Base-by-base conservation (phyloP, 2,888 invertebrate species). In the Psococerastis gibbosa region DNA sequence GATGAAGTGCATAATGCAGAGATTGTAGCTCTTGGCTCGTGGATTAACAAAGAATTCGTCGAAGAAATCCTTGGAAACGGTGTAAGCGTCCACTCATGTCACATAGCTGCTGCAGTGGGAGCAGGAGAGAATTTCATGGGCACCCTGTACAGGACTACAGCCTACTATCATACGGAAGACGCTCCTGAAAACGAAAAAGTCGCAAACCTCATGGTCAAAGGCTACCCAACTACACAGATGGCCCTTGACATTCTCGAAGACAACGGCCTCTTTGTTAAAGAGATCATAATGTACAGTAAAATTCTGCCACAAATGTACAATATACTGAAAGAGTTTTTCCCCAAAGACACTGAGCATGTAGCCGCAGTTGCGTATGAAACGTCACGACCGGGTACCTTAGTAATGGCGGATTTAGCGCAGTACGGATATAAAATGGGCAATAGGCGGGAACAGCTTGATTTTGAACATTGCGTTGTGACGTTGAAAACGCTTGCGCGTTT, bases 381-480 rank as follows among this genome's bases (percentile, higher is more conserved):
- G 16, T 4, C 4, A 3, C 5, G 6, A 3, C 33, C 33, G 9
- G 17, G 17, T 17, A 33, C 33, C 9, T 20, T 59, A 2, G 50
- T 58, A 3, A 27, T 59, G 42, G 57, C 57, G 42, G 54, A 59
- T 41, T 49, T 52, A 3, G 45, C 41, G 3, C 4, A 45, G 2
- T 46, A 49, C 2, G 54, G 55, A 6, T 58, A 52, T 43, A 43
- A 16, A 2, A 53, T 47, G 8, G 47, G 48, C 13, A 47, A 56
- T 38, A 53, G 55, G 43, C 49, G 43, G 38, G 4, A 48, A 2
- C 42, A 53, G 5, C 50, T 56, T 43, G 56, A 55, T 45, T 52
- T 48, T 22, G 53, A 55, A 1, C 56, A 58, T 31, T 52, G 53
- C 38, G 22, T 45, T 1, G 32, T 50, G 34, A 32, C 50, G 41